phyloP scores from a whole-genome alignment of 2,888 invertebrate species.

The Eupithecia inturbata region DNA sequence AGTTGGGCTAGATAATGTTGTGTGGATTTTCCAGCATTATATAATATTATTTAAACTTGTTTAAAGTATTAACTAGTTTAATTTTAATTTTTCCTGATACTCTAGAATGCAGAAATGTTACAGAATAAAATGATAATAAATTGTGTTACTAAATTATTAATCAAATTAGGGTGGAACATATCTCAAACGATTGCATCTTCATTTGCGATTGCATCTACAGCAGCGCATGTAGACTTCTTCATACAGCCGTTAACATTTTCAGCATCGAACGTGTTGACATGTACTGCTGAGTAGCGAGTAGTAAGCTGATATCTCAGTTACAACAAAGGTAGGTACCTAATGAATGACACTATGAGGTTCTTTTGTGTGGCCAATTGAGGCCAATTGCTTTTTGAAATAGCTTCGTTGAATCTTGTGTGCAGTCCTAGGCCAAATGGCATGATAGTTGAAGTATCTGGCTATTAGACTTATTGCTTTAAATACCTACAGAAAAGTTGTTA shows the following conservation, averaged over 20 bases:
- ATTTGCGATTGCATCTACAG: background rate
- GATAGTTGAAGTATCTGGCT: conserved; percentile 5
- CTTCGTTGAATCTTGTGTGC: conserved; percentile 29
- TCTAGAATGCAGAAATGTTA: background rate
- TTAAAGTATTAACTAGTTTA: background rate
- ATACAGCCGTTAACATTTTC: background rate
- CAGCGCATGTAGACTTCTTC: background rate
- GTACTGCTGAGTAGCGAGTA: background rate
- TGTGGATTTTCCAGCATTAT: background rate
- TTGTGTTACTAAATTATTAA: background rate
- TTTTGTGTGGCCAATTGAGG: conserved; percentile 33
- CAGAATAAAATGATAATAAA: background rate
- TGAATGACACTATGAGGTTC: conserved; percentile 14
- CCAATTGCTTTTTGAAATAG: conserved; percentile 30
- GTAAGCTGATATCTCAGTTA: conserved; percentile 5
- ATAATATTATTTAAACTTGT: background rate
- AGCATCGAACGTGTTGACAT: background rate
- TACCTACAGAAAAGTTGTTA: background rate
- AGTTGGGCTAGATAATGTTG: background rate
- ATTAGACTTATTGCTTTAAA: too few species aligned
- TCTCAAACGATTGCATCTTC: background rate
- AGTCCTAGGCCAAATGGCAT: conserved; percentile 31
- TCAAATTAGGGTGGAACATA: background rate
- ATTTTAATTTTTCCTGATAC: background rate
- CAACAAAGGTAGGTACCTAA: conserved; percentile 13